These are phyloP conservation scores for Platycheirus albimanus DNA, from an alignment of 2,888 invertebrate species.

Conservation along the genomic window DNA sequence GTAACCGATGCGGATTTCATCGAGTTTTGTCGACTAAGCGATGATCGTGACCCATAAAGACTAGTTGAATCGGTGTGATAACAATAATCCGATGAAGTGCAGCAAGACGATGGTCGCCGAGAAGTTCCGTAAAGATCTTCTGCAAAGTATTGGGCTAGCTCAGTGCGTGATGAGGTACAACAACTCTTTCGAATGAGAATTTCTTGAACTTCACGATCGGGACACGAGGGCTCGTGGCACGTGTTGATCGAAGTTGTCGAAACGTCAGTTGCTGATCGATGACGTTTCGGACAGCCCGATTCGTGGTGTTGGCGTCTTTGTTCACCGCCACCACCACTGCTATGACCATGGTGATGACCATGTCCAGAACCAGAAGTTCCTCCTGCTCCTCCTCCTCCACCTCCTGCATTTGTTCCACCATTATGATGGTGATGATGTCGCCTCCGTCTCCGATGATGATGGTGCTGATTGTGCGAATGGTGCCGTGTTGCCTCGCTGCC, in stretches of 20 bases:
- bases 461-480: slow-evolving; percentile 66
- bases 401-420: slow-evolving; percentile 45
- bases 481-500: slow-evolving; percentile 66
- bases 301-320: slow-evolving; percentile 71
- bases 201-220: slow-evolving; percentile 81
- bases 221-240: slow-evolving; percentile 80
- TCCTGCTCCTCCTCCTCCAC: slow-evolving; percentile 58
- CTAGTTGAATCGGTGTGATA: slow-evolving; percentile 83
- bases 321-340: too few relatives aligned
- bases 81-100: slow-evolving; percentile 82
- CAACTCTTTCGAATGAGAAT: slow-evolving; percentile 80
- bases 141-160: slow-evolving; percentile 82
- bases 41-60: slow-evolving; percentile 81
- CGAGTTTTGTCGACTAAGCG: slow-evolving; percentile 82
- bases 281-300: slow-evolving; percentile 79
- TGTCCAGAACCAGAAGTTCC: slow-evolving; percentile 77
- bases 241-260: slow-evolving; percentile 80
- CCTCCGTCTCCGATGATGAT: slow-evolving; percentile 71
- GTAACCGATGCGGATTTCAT: slow-evolving; percentile 81
- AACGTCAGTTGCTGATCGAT: slow-evolving; percentile 81
- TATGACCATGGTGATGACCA: slow-evolving; percentile 76
- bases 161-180: slow-evolving; percentile 81
- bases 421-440: slow-evolving; percentile 77
- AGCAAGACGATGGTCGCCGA: slow-evolving; percentile 81
- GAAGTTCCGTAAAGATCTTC: slow-evolving; percentile 81